Base-by-base conservation (phyloP, 2,113 vertebrate species). In the Pluvialis apricaria region DNA sequence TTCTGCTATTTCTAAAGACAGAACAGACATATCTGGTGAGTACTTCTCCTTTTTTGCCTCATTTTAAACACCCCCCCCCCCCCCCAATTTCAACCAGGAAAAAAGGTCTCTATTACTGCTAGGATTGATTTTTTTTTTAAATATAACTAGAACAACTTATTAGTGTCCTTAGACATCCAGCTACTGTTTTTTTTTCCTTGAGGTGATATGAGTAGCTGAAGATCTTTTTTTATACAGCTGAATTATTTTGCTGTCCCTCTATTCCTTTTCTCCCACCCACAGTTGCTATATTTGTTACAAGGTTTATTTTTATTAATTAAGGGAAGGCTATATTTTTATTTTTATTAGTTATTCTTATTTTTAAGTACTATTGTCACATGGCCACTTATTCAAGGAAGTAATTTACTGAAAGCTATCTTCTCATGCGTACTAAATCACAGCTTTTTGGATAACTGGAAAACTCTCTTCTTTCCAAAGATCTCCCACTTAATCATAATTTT, bases 81-180 rank as follows among this genome's bases (percentile, higher is more conserved):
- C n/a, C 11, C 8, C 8, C 29, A 25, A 28, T 84, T 77, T 64
- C 52, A 78, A n/a, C 3, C 15, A 86, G n/a, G 42, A 28, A 66
- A 62, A 61, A 36, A 64, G 47, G 36, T 13, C 52, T 49, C 6
- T 19, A 52, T 85, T 85, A 61, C 44, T 65, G 28, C 38, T 72
- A 77, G 58, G 66, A 93, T 28, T 84, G 58, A 62, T 85, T 95
- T 92, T 87, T 79, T 93, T 51, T 51, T 85, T 70, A 94, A 58
- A 38, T 79, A 40, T 51, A 71, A 73, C 28, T 36, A 69, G 8
- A 92, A 54, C 44, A 78, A 47, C 19, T 25, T 61, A 16, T 61
- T 66, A 84, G 22, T 11, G 25, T 58, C 71, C 58, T 88, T 52
- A 58, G 31, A 22, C 6, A 52, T 20, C 42, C 29, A 60, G 55